Evolutionary conservation across 1,140 invertebrate species (phyloP).

Genomic region (Eupeodes corollae): DNA sequence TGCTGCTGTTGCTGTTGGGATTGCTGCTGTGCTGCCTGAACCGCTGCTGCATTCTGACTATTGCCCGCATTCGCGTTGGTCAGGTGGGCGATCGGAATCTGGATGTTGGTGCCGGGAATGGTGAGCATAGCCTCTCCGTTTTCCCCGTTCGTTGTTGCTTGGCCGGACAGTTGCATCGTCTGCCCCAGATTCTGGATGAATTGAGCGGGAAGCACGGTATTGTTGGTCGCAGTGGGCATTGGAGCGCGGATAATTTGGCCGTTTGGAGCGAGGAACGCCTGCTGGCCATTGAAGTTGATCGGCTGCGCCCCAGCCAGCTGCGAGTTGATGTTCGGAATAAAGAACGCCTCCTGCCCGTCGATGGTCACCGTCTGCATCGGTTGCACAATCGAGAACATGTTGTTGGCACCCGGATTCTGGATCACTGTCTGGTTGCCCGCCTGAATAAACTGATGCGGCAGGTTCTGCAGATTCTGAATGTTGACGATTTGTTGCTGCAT

Average conservation of each 20-base stretch:
- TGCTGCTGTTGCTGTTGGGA: conserved; percentile 13
- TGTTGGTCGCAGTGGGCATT: not conserved
- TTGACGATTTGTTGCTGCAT: conserved; percentile 4
- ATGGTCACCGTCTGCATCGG: conserved; percentile 79
- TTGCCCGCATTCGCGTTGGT: not conserved
- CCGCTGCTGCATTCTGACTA: conserved; percentile 10
- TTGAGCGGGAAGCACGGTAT: conserved; percentile 33
- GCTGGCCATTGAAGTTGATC: conserved; percentile 34
- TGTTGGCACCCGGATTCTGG: conserved; percentile 8
- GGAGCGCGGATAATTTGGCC: conserved; percentile 55
- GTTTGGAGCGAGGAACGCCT: conserved; percentile 42
- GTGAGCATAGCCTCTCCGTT: conserved; percentile 43
- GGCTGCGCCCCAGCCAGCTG: conserved; percentile 26
- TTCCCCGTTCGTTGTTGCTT: conserved; percentile 7
- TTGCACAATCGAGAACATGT: conserved; percentile 36
- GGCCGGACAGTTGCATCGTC: conserved; percentile 46
- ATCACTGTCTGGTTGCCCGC: conserved; percentile 4
- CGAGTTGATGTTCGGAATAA: conserved; percentile 52
- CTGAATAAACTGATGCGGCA: conserved; percentile 23
- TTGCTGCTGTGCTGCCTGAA: conserved; percentile 24
- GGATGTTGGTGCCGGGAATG: conserved; percentile 47
- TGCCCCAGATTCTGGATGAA: conserved; percentile 47
- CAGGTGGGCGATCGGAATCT: conserved; percentile 41
- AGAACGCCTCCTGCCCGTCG: conserved; percentile 83
- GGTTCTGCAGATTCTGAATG: conserved; percentile 26